Evolutionary conservation across 2,113 vertebrate species (phyloP).

Genomic region (Hiodon tergisus): DNA sequence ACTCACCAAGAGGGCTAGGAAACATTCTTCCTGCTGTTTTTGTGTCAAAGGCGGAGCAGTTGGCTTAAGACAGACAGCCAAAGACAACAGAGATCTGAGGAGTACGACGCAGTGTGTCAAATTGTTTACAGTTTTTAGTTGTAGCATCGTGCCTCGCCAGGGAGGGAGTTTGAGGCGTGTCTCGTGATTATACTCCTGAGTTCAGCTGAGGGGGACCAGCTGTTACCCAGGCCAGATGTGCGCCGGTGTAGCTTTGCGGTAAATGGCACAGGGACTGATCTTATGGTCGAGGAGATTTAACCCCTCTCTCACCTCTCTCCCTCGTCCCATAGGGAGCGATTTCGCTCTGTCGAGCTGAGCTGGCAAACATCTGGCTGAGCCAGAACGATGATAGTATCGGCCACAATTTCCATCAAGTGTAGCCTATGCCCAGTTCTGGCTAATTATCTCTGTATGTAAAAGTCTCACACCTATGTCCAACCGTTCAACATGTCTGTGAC

Average conservation of each 20-base stretch:
- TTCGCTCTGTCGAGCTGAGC: no score
- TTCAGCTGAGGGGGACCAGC: background rate
- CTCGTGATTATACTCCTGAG: background rate
- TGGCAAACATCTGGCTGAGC: no score
- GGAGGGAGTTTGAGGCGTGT: background rate
- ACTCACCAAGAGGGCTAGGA: background rate
- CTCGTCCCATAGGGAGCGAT: no score
- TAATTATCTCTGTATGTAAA: background rate
- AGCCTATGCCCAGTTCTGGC: no score
- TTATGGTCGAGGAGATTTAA: background rate
- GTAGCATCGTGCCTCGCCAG: background rate
- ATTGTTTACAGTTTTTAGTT: no score
- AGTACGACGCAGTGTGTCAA: no score
- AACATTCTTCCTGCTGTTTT: constrained; percentile 2
- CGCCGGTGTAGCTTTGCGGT: background rate
- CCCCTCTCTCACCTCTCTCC: background rate
- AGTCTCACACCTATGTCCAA: background rate
- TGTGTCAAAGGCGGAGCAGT: background rate
- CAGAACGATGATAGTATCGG: no score
- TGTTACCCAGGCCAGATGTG: background rate
- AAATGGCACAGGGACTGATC: background rate
- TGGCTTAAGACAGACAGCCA: background rate
- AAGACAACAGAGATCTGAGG: background rate
- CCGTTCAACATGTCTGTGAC: background rate
- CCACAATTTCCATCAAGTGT: no score